These are phyloP conservation scores for Salticus scenicus DNA, from an alignment of 2,888 invertebrate species.

Conservation along the genomic window DNA sequence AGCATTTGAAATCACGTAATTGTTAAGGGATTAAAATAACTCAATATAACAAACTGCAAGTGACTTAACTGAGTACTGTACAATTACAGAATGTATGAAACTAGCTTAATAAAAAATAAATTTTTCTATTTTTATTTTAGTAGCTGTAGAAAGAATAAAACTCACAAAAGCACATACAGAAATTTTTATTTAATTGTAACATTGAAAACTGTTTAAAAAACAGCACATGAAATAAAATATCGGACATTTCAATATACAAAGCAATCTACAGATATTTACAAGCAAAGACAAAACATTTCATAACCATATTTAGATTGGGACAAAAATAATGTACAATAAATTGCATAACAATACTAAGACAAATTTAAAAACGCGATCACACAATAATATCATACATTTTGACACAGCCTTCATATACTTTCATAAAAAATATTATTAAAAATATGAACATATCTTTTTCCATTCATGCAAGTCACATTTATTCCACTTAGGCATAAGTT, in stretches of 20 bases:
- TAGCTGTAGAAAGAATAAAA: no score
- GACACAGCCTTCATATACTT: constrained; percentile 23
- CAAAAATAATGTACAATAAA: constrained; percentile 37
- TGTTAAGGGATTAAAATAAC: no score
- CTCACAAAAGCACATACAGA: neutral
- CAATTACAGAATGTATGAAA: no score
- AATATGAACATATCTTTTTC: constrained; percentile 40
- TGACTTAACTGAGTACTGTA: no score
- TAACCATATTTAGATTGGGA: constrained; percentile 35
- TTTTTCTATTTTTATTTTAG: no score
- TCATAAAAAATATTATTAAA: constrained; percentile 64
- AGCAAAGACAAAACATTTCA: constrained; percentile 26
- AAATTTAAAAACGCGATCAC: constrained; percentile 36
- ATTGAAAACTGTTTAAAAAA: constrained; percentile 19
- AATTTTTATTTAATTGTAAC: neutral
- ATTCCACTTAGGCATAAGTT: constrained; percentile 26
- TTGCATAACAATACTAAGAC: constrained; percentile 22
- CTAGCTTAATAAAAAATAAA: no score
- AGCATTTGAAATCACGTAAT: no score
- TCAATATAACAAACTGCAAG: no score
- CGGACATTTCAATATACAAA: constrained; percentile 43
- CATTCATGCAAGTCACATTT: constrained; percentile 16
- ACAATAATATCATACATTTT: constrained; percentile 1
- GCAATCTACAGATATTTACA: constrained; percentile 45
- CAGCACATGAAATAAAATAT: constrained; percentile 38